Evolutionary conservation across 2,113 vertebrate genomes (phyloP).

Genomic region (Zosterops borbonicus): DNA sequence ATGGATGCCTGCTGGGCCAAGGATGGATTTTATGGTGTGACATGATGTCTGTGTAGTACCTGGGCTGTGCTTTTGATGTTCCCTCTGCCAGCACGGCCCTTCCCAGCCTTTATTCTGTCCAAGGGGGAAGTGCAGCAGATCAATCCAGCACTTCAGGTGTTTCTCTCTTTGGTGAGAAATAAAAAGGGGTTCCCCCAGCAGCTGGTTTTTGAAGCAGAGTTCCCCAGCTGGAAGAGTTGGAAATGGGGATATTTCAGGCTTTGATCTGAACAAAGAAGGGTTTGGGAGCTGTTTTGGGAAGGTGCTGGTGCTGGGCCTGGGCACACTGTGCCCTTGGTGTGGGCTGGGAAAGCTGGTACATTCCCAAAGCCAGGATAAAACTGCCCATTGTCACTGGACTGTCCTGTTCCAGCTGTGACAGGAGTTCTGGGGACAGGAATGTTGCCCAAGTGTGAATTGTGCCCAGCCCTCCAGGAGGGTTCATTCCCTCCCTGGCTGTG

Average conservation of each 20-base stretch:
- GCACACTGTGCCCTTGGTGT: rapidly evolving
- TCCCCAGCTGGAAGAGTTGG: background rate
- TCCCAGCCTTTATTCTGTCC: background rate
- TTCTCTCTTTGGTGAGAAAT: background rate
- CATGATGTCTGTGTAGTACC: background rate
- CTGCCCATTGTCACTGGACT: background rate
- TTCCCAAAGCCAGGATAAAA: background rate
- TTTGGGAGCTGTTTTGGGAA: background rate
- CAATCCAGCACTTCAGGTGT: background rate
- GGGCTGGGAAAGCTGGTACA: background rate
- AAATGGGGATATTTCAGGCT: background rate
- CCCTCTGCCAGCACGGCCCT: background rate
- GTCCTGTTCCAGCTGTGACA: background rate
- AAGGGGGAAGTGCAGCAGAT: rapidly evolving
- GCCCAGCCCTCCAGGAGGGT: background rate
- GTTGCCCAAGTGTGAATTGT: background rate
- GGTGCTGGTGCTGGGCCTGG: background rate
- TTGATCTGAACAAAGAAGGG: background rate
- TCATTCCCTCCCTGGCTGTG: background rate
- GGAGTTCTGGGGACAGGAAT: background rate
- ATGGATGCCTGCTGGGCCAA: background rate
- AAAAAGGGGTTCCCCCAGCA: background rate
- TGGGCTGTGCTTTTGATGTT: background rate
- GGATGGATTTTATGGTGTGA: background rate
- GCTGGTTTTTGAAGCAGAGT: background rate